Evolutionary conservation across 2,113 vertebrate species (phyloP).

Genomic region (Lamprotornis superbus): DNA sequence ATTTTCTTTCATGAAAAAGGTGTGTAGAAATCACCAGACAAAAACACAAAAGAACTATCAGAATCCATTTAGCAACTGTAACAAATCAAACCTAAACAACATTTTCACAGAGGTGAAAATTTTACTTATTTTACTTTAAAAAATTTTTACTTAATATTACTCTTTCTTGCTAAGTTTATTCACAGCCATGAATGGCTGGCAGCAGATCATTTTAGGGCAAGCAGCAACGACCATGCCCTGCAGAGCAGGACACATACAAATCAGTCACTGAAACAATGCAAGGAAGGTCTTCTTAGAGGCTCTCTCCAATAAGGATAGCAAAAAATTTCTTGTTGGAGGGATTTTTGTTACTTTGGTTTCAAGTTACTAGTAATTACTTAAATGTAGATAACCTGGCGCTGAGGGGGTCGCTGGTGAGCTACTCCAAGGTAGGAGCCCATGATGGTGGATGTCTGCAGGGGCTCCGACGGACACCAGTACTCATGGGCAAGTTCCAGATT

Average conservation of each 20-base stretch:
- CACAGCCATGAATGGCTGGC: neutral
- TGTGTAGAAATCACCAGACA: neutral
- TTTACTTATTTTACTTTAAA: too few relatives aligned
- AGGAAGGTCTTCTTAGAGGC: neutral
- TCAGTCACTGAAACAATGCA: neutral
- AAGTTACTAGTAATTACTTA: neutral
- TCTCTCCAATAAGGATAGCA: neutral
- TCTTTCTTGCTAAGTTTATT: neutral
- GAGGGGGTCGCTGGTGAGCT: conserved; percentile 91
- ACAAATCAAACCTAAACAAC: neutral
- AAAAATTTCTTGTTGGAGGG: neutral
- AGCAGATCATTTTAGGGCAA: neutral
- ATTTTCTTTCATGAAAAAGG: neutral
- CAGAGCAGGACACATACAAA: neutral
- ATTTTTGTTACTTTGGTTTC: neutral
- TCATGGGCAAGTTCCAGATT: conserved; percentile 90
- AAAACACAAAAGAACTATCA: neutral
- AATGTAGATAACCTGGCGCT: conserved; percentile 84
- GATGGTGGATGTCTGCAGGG: conserved; percentile 85
- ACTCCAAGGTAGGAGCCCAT: conserved; percentile 93
- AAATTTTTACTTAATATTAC: neutral
- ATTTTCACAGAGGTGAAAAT: neutral
- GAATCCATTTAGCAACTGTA: neutral
- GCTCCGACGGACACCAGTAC: conserved; percentile 95
- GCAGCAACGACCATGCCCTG: neutral